Percentiles rank a stretch among this genome's conserved stretches.
phyloP scores from a whole-genome alignment of 2,797 vertebrate species.

The Phataginus tetradactyla region DNA sequence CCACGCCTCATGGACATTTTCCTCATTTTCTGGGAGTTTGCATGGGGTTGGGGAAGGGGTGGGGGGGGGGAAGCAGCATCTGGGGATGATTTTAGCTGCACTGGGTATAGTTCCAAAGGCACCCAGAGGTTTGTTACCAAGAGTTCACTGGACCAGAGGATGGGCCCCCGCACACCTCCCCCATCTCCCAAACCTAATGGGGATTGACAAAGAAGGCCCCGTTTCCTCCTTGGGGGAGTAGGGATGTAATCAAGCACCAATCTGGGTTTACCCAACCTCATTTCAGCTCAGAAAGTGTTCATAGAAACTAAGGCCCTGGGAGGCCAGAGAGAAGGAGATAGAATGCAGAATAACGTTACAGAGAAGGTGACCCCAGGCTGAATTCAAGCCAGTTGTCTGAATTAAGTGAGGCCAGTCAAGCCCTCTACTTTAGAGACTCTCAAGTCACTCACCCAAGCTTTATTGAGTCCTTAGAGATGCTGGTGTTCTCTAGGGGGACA shows the following conservation, averaged over 20 bases:
- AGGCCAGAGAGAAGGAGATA: neutral
- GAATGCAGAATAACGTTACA: neutral
- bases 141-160: neutral
- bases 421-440: neutral
- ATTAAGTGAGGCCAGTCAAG: neutral
- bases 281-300: neutral
- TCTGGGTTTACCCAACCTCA: neutral
- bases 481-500: neutral
- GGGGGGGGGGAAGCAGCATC: neutral
- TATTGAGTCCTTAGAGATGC: neutral
- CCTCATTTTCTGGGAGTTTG: neutral
- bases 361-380: neutral
- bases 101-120: neutral
- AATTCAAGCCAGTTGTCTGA: neutral
- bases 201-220: neutral
- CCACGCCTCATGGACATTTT: neutral
- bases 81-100: neutral
- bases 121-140: neutral
- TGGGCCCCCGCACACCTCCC: neutral
- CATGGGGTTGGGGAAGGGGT: fast-evolving
- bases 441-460: neutral
- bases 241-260: neutral
- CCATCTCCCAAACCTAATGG: neutral
- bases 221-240: neutral
- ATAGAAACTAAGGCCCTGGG: neutral